These are phyloP conservation scores for Drosophila burlai DNA, from an alignment of 1,140 invertebrate species.

Conservation along the genomic window DNA sequence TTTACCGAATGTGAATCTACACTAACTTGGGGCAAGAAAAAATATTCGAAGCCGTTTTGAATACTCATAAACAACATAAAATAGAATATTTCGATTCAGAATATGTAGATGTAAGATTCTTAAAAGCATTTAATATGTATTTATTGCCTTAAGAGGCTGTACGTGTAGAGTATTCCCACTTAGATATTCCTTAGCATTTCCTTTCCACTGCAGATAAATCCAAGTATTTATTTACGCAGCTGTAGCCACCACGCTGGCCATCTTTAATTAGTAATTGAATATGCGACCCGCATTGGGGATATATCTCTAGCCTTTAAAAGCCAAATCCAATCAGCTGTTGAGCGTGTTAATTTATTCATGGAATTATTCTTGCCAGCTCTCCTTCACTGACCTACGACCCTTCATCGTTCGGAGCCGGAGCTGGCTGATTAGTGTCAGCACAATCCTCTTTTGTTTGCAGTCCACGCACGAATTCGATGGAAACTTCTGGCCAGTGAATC, in stretches of 20 bases:
- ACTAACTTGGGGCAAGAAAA: background rate
- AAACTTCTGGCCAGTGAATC: conserved; percentile 29
- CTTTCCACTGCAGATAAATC: background rate
- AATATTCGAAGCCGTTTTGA: background rate
- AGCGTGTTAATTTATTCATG: conserved; percentile 78
- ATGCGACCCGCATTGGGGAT: conserved; percentile 21
- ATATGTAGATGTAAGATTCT: background rate
- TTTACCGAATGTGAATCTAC: background rate
- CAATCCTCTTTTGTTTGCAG: conserved; percentile 62
- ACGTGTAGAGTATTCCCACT: background rate
- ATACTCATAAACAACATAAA: too few relatives aligned
- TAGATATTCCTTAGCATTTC: background rate
- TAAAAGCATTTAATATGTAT: background rate
- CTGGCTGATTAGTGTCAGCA: conserved; percentile 32
- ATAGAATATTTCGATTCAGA: background rate
- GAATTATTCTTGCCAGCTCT: conserved; percentile 35
- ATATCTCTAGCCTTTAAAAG: conserved; percentile 51
- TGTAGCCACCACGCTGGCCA: background rate
- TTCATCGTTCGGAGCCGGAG: background rate
- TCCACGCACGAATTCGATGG: conserved; percentile 61
- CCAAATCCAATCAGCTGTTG: conserved; percentile 75
- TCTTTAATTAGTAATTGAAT: conserved; percentile 75
- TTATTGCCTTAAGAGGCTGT: background rate
- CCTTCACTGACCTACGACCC: conserved; percentile 27
- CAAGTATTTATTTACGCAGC: conserved; percentile 7